Conservation (phyloP, 2,888 invertebrate genomes). For the Drosophila diplacantha region DNA sequence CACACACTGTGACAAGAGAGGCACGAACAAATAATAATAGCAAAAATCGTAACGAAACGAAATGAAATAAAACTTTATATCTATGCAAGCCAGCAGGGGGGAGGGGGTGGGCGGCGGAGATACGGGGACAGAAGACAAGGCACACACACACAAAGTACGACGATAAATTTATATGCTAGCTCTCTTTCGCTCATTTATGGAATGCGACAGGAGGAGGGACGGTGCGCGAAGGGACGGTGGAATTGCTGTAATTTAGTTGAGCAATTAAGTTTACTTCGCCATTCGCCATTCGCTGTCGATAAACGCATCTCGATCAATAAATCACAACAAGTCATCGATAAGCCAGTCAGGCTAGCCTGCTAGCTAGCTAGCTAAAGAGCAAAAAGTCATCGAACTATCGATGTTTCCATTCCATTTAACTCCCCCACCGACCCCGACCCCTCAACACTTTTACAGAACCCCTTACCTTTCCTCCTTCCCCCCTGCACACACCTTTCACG, state of each 20-base stretch:
- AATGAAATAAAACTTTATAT: conserved; percentile 68
- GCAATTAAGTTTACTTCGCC: conserved; percentile 33
- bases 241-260: conserved; percentile 34
- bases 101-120: conserved; percentile 1
- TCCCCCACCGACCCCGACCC: conserved; percentile 3
- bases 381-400: conserved; percentile 35
- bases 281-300: conserved; percentile 26
- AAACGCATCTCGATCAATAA: conserved; percentile 25
- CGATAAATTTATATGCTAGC: conserved; percentile 61
- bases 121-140: conserved; percentile 28
- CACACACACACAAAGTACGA: conserved; percentile 40
- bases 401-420: conserved; percentile 33
- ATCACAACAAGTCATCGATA: conserved; percentile 27
- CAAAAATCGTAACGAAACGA: conserved; percentile 73
- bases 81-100: conserved; percentile 20
- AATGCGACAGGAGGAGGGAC: conserved; percentile 5
- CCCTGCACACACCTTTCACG: not conserved
- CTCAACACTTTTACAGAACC: conserved; percentile 3
- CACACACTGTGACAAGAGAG: conserved; percentile 27
- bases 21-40: conserved; percentile 68
- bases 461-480: not conserved
- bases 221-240: not conserved
- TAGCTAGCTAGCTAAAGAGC: not conserved
- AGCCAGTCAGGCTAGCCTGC: conserved; percentile 8
- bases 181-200: conserved; percentile 26